A percentile compares a stretch with the other conserved stretches of the same genome.
These are phyloP conservation scores for Conopomorpha cramerella DNA, from an alignment of 1,140 invertebrate genomes.

Conservation along the genomic window DNA sequence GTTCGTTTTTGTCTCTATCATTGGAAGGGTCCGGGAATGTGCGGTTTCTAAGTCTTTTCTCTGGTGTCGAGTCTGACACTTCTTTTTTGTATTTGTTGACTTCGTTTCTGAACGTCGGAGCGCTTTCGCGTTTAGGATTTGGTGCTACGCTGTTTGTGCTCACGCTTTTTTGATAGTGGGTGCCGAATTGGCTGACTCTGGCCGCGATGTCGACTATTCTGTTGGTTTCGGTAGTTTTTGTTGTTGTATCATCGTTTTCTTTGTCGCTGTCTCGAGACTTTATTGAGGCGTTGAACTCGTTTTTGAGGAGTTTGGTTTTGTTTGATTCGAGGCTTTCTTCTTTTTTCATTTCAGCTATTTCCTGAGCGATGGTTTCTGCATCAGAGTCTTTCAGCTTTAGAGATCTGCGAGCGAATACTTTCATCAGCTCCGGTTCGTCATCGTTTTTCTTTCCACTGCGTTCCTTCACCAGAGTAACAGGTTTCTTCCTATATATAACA, in stretches of 20 bases:
- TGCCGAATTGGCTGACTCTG: slow-evolving; percentile 38
- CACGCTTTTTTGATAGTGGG: slow-evolving; percentile 42
- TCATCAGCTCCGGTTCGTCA: slow-evolving; percentile 77
- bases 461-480: slow-evolving; percentile 26
- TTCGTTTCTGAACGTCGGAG: slow-evolving; percentile 34
- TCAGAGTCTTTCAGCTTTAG: slow-evolving; percentile 74
- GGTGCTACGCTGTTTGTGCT: slow-evolving; percentile 39
- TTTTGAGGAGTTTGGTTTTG: slow-evolving; percentile 33
- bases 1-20: slow-evolving; percentile 48
- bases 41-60: slow-evolving; percentile 51
- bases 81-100: slow-evolving; percentile 55
- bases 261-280: slow-evolving; percentile 70
- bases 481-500: slow-evolving; percentile 48
- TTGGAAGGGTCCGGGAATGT: slow-evolving; percentile 55
- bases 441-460: slow-evolving; percentile 56
- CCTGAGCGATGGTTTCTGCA: slow-evolving; percentile 61
- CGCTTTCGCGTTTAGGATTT: slow-evolving; percentile 37
- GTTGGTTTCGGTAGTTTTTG: slow-evolving; percentile 33
- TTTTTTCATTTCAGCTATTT: slow-evolving; percentile 44
- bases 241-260: slow-evolving; percentile 62
- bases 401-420: slow-evolving; percentile 77
- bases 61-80: slow-evolving; percentile 53
- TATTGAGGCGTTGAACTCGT: slow-evolving; percentile 53
- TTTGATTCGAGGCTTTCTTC: slow-evolving; percentile 18
- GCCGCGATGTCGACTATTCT: slow-evolving; percentile 50